Evolutionary conservation across 2,113 vertebrate genomes (phyloP).

Genomic region (Sander vitreus): DNA sequence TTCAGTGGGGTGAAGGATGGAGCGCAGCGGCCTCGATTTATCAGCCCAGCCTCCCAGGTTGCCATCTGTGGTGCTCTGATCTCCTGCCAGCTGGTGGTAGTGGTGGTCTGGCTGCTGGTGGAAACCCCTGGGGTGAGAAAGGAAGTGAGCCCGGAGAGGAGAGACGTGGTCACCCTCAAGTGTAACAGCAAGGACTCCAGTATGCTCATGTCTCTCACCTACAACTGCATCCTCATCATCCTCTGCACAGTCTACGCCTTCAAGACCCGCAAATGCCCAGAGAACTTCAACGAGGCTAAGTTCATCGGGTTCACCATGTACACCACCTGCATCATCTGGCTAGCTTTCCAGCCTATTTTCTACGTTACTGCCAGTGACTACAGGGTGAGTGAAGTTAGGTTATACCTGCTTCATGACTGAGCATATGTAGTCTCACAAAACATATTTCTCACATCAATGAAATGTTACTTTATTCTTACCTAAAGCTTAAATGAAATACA

Average conservation of each 20-base stretch:
- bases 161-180: slow-evolving; percentile 95
- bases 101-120: slow-evolving; percentile 93
- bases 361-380: slow-evolving; percentile 99
- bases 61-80: slow-evolving; percentile 95
- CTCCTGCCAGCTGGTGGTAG: slow-evolving; percentile 95
- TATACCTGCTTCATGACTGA: not conserved
- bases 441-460: not conserved
- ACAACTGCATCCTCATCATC: slow-evolving; percentile 96
- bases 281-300: slow-evolving; percentile 99
- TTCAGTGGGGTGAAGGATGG: slow-evolving; percentile 95
- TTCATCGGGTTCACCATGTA: slow-evolving; percentile 99
- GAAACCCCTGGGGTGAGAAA: slow-evolving; percentile 94
- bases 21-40: slow-evolving; percentile 93
- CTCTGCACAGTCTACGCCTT: slow-evolving; percentile 99
- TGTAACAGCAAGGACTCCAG: slow-evolving; percentile 97
- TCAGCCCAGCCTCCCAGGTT: slow-evolving; percentile 96
- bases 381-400: slow-evolving; percentile 87
- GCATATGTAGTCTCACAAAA: not conserved
- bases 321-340: slow-evolving; percentile 99
- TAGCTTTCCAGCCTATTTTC: slow-evolving; percentile 99
- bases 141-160: slow-evolving; percentile 92
- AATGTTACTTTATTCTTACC: slow-evolving; percentile 1
- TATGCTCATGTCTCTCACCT: slow-evolving; percentile 96
- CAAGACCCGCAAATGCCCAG: slow-evolving; percentile 98
- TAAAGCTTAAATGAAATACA: not conserved